Evolutionary conservation across 2,113 vertebrate genomes (phyloP).

Genomic region (Irena cyanogastra): DNA sequence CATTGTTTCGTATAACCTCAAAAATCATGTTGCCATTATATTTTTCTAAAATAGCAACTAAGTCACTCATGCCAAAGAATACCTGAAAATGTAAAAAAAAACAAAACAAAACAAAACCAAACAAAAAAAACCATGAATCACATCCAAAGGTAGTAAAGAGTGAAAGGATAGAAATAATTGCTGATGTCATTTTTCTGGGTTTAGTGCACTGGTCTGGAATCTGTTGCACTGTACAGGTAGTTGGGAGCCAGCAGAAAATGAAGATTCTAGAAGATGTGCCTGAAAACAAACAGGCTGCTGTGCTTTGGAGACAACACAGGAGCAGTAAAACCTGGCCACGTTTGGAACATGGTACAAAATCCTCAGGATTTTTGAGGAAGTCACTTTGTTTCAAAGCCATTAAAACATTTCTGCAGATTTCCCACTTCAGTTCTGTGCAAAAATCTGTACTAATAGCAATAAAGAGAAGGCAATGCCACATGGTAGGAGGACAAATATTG

Average conservation of each 20-base stretch:
- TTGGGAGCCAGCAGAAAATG: not conserved
- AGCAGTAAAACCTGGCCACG: not conserved
- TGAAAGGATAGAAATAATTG: not conserved
- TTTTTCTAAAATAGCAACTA: not conserved
- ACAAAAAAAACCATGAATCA: not conserved
- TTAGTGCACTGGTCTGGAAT: not conserved
- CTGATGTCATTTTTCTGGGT: not conserved
- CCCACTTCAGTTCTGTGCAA: accelerated
- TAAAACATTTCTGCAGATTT: not conserved
- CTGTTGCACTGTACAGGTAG: not conserved
- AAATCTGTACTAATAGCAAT: not conserved
- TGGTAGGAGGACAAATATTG: not conserved
- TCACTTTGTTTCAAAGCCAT: not conserved
- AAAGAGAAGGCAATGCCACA: not conserved
- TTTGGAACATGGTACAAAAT: not conserved
- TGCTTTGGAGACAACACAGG: not conserved
- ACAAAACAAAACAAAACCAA: not conserved
- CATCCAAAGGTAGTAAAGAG: not conserved
- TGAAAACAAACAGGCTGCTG: not conserved
- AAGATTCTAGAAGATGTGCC: not conserved
- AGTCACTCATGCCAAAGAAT: not conserved
- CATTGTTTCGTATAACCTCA: not conserved
- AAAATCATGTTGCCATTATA: not conserved
- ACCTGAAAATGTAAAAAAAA: not conserved
- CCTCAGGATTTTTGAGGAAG: not conserved